Evolutionary conservation across 1,140 invertebrate genomes (phyloP).

Genomic region (Pararge aegeria): DNA sequence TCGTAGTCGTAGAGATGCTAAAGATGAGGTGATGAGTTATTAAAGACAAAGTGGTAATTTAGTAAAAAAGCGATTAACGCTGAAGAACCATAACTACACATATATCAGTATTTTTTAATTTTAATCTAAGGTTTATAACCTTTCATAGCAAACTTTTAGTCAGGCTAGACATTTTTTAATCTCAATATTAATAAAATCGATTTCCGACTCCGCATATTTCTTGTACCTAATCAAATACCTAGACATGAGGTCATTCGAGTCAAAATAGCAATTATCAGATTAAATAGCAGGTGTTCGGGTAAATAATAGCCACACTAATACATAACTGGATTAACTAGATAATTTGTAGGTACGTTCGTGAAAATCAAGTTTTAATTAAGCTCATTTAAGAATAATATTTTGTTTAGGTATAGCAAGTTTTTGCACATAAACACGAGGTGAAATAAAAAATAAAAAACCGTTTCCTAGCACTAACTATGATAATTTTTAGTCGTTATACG

Average conservation of each 20-base stretch:
- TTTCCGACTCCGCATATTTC: too few relatives aligned
- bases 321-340: neutral
- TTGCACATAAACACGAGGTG: neutral
- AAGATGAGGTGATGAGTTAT: too few relatives aligned
- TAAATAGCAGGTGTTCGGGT: neutral
- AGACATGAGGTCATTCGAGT: neutral
- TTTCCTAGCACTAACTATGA: conserved; percentile 1
- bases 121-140: too few relatives aligned
- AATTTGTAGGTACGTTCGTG: neutral
- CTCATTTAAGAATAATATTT: neutral
- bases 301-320: neutral
- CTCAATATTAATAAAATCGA: too few relatives aligned
- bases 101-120: too few relatives aligned
- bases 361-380: neutral
- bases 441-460: neutral
- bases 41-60: too few relatives aligned
- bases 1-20: too few relatives aligned
- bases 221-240: neutral
- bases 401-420: conserved; percentile 2
- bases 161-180: too few relatives aligned
- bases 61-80: too few relatives aligned
- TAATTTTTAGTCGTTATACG: conserved; percentile 1
- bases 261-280: neutral
- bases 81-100: too few relatives aligned
- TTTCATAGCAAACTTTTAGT: too few relatives aligned